A percentile compares a stretch with the other conserved stretches of the same genome.
phyloP scores from a whole-genome alignment of 2,888 invertebrate genomes.

The Brenthis daphne region DNA sequence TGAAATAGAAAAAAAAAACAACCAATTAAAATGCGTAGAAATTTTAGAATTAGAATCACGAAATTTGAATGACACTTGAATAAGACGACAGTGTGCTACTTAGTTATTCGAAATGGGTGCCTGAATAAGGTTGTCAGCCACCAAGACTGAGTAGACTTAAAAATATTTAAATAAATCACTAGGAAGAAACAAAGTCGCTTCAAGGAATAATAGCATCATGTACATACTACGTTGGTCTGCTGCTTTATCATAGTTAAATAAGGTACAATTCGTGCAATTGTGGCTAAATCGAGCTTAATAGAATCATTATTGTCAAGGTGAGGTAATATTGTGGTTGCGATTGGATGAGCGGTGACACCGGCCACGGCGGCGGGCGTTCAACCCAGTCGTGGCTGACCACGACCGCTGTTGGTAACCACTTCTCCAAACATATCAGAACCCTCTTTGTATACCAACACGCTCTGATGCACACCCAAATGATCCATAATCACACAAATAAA shows the following conservation, averaged over 20 bases:
- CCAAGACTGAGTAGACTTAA: conserved; percentile 23
- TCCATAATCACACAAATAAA: conserved; percentile 31
- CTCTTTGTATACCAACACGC: conserved; percentile 41
- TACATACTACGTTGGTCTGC: conserved; percentile 24
- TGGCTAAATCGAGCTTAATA: conserved; percentile 54
- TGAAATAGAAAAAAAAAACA: neutral
- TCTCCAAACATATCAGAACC: conserved; percentile 35
- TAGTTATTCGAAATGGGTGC: conserved; percentile 42
- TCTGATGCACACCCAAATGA: conserved; percentile 46
- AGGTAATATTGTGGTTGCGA: conserved; percentile 59
- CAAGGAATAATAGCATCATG: conserved; percentile 21
- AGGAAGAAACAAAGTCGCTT: conserved; percentile 51
- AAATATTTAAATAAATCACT: conserved; percentile 40
- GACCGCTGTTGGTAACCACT: conserved; percentile 39
- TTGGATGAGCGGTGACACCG: conserved; percentile 64
- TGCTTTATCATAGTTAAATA: conserved; percentile 18
- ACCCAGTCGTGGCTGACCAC: conserved; percentile 64
- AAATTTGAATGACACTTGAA: conserved; percentile 41
- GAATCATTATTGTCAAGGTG: conserved; percentile 67
- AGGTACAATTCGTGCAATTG: conserved; percentile 33
- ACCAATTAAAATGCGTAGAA: conserved; percentile 24
- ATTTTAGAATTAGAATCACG: conserved; percentile 40
- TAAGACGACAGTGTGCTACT: conserved; percentile 37
- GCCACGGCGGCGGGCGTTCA: conserved; percentile 70
- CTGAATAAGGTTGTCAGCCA: conserved; percentile 40